Evolutionary conservation across 2,797 vertebrate species (phyloP), one percentile per base, ranked within the genome.

Genomic region (Silurus aristotelis): DNA sequence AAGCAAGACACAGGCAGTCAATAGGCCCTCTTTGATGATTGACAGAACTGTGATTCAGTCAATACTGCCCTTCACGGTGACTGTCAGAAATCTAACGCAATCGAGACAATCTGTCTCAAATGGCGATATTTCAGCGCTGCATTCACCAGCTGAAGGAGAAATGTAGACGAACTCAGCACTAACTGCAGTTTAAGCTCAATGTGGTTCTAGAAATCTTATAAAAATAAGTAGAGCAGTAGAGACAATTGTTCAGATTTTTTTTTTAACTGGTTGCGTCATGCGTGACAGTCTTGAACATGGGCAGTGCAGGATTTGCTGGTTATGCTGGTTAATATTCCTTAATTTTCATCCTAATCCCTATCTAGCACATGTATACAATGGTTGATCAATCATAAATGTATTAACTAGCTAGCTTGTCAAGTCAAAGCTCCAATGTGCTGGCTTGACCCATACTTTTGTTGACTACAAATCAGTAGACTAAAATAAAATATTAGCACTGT

Each of bases 21-120:
- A 90, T 91, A 85, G 92, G 89, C 90, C 88, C 91, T 63, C 58
- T 83, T 90, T 83, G 76, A 88, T 89, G 88, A 91, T 87, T 91
- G 90, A 92, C 89, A 87, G 87, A 86, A 83, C 84, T 22, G 77
- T 87, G 88, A 89, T 84, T 88, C 82, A 68, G 89, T 92, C 90
- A 85, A 91, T 87, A 89, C 73, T 89, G 84, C 90, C 79, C 91
- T 92, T 92, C 89, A 63, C 9, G n/a, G 12, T 89, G 90, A 91
- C 85, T 88, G 92, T 91, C 89, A 90, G 88, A 89, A 87, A 85
- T 88, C 90, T 85, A 88, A 91, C 88, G 91, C 86, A 68, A 83
- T 63, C 58, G 77, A 87, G 88, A 78, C 71, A 60, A 84, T 77
- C 58, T 38, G 73, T 87, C 86, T 75, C 82, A 76, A 63, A 64